Evolutionary conservation across 2,797 vertebrate species (phyloP).

Genomic region (Pelochelys cantorii): DNA sequence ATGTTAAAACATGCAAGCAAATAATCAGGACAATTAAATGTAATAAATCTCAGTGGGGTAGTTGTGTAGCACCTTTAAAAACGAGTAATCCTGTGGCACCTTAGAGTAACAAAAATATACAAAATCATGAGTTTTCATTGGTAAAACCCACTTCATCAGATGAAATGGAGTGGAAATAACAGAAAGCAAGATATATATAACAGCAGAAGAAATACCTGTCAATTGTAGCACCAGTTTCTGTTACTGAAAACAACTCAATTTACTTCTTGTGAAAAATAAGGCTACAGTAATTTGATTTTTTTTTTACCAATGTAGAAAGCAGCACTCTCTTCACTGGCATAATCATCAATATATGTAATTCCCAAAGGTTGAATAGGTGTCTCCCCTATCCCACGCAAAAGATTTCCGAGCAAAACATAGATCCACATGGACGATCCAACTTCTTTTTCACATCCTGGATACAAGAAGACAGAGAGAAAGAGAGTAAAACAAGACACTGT

Average conservation of each 20-base stretch:
- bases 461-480: background rate
- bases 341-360: slow-evolving; percentile 89
- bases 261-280: background rate
- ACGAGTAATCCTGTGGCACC: too few relatives aligned
- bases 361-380: slow-evolving; percentile 89
- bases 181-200: too few relatives aligned
- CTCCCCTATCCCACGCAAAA: slow-evolving; percentile 89
- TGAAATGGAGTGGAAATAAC: too few relatives aligned
- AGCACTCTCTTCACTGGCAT: slow-evolving; percentile 83
- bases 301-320: slow-evolving; percentile 89
- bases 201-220: too few relatives aligned
- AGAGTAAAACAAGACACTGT: background rate
- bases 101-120: too few relatives aligned
- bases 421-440: slow-evolving; percentile 86
- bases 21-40: slow-evolving; percentile 9
- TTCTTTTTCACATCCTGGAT: slow-evolving; percentile 84
- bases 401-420: slow-evolving; percentile 88
- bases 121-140: too few relatives aligned
- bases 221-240: background rate
- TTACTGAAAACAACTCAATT: background rate
- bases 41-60: background rate
- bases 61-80: too few relatives aligned
- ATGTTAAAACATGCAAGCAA: slow-evolving; percentile 55
- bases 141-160: too few relatives aligned
- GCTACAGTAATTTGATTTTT: background rate